Conservation (phyloP, 23 tunicate genomes). For the Ciona savignyi region DNA sequence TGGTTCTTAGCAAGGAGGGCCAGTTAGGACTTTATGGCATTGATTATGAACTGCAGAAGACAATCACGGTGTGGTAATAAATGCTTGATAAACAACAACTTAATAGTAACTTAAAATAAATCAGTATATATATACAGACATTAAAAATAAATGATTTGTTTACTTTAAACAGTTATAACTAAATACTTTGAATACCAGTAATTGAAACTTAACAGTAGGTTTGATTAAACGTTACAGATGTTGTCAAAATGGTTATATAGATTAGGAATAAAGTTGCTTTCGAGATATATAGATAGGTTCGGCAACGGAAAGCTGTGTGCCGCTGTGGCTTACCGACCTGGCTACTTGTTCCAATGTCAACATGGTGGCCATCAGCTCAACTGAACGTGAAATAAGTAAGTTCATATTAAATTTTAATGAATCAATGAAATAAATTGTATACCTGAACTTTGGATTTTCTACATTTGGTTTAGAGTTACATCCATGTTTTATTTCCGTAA, state of each 20-base stretch:
- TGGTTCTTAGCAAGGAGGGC: slow-evolving; percentile 84
- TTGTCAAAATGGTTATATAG: no score
- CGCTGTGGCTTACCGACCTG: slow-evolving; percentile 83
- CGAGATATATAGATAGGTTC: slow-evolving; percentile 27
- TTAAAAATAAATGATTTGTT: no score
- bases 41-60: slow-evolving; percentile 51
- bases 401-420: neutral
- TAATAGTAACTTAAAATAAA: no score
- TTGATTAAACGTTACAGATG: no score
- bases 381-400: slow-evolving; percentile 89
- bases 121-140: no score
- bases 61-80: slow-evolving; percentile 36
- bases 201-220: no score
- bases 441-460: no score
- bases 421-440: no score
- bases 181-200: no score
- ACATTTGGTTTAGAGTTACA: no score
- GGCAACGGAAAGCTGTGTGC: slow-evolving; percentile 32
- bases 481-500: no score
- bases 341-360: slow-evolving; percentile 67
- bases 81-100: neutral
- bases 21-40: slow-evolving; percentile 50
- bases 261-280: neutral
- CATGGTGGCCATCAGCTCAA: slow-evolving; percentile 84
- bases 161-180: no score